These are phyloP conservation scores for Aythya baeri DNA, from an alignment of 2,113 vertebrate species.

Conservation along the genomic window DNA sequence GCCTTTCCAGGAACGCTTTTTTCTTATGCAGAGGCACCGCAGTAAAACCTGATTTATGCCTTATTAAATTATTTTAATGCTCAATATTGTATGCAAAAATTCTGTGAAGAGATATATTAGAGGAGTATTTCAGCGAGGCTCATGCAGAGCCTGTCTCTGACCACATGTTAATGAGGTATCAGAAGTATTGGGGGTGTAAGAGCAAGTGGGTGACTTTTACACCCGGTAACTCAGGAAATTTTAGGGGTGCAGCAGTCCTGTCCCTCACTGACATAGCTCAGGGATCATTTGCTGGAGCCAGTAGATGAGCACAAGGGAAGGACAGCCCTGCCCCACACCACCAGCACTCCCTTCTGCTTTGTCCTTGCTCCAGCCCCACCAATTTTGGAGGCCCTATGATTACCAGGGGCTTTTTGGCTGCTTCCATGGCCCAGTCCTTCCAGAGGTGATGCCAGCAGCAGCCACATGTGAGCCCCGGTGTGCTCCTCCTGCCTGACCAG, in stretches of 20 bases:
- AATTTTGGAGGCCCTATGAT: not conserved
- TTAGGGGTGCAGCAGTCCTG: not conserved
- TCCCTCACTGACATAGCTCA: not conserved
- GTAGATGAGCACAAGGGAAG: not conserved
- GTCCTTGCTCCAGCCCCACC: not conserved
- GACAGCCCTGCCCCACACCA: not conserved
- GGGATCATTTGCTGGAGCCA: not conserved
- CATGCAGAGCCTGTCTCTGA: not conserved
- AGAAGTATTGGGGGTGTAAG: not conserved
- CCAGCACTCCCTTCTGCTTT: not conserved
- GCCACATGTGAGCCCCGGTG: not conserved
- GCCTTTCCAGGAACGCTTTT: constrained; percentile 11
- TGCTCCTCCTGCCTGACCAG: accelerated
- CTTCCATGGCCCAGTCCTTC: not conserved
- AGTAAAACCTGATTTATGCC: constrained; percentile 46
- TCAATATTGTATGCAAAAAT: constrained; percentile 50
- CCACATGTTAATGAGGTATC: not conserved
- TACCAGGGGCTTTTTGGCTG: not conserved
- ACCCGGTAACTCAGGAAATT: not conserved
- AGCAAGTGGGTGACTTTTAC: not conserved
- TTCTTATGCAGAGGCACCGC: not conserved
- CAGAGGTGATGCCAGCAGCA: not conserved
- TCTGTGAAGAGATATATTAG: not conserved
- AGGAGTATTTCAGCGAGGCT: constrained; percentile 14
- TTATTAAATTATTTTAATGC: constrained; percentile 54